These are phyloP conservation scores for Acanthopagrus latus DNA, from an alignment of 2,797 vertebrate species.

Conservation along the genomic window DNA sequence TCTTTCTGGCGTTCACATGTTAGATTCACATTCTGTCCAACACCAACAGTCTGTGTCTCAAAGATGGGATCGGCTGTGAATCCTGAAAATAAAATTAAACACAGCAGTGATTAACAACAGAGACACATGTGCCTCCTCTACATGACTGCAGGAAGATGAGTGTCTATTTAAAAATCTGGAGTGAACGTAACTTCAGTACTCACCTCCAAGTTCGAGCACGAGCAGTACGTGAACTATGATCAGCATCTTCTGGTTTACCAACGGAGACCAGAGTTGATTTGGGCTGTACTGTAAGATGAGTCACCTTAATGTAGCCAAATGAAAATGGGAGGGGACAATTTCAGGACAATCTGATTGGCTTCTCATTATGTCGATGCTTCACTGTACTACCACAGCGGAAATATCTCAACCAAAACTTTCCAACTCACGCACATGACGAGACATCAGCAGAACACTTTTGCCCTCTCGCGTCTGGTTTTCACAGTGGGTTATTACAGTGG, in stretches of 20 bases:
- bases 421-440: slow-evolving; percentile 1
- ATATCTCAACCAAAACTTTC: not conserved
- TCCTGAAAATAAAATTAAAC: slow-evolving; percentile 23
- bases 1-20: not conserved
- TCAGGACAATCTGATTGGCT: slow-evolving; percentile 33
- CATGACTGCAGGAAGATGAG: not conserved
- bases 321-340: slow-evolving; percentile 10
- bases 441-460: not conserved
- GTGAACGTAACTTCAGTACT: not conserved
- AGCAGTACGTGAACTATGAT: slow-evolving; percentile 3
- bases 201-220: slow-evolving; percentile 7
- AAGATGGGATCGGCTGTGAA: not conserved
- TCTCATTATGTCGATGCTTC: not conserved
- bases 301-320: not conserved
- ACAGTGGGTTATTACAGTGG: not conserved
- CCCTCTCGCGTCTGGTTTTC: not conserved
- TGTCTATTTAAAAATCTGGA: not conserved
- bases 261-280: not conserved
- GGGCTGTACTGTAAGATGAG: not conserved
- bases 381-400: slow-evolving; percentile 16
- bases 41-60: slow-evolving; percentile 1
- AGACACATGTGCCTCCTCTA: not conserved
- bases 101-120: not conserved
- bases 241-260: slow-evolving; percentile 28
- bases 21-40: slow-evolving; percentile 32